Base-by-base conservation (phyloP, 2,888 invertebrate species). In the Pyrgus malvae region DNA sequence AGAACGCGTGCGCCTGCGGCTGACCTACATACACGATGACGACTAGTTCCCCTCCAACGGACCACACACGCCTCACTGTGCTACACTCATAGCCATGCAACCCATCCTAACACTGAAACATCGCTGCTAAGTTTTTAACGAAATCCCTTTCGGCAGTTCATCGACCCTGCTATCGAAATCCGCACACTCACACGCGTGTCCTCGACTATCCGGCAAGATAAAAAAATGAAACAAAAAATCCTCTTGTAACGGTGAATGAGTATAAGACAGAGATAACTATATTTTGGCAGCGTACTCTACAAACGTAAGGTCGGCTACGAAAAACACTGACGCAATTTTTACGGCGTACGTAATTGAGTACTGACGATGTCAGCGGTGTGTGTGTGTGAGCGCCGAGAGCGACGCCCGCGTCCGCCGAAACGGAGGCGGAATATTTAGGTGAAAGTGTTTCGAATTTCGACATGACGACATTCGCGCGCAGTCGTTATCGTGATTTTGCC, bases 361-460 rank as follows among this genome's bases (percentile, higher is more conserved):
- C 78, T 70, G 82, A 83, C 80, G 72, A 66, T 68, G 74, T 60
- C 74, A 66, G 72, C 80, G 82, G 81, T 84, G 89, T 88, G 89
- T 88, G 89, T 89, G 89, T 80, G 90, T 88, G 89, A 77, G 83
- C 76, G 84, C 80, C 78, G 88, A 88, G 89, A 88, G 86, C 89
- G 88, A 87, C 88, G 88, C 85, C 89, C 89, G 89, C 87, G 88
- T 87, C 84, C 78, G 86, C 86, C 87, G 86, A 89, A 89, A 84
- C 88, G 77, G 86, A 87, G 88, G 80, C 89, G 87, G 89, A 88
- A 90, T 90, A 90, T 90, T 90, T 90, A 90, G 90, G 90, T 89
- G 90, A 90, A 90, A 90, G 90, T 90, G 88, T 90, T 90, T 90
- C 90, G 85, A 90, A 90, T 90, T 90, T 90, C 89, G 89, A 81